Evolutionary conservation across 2,888 invertebrate species (phyloP).

Genomic region (Sinohyriopsis cumingii): DNA sequence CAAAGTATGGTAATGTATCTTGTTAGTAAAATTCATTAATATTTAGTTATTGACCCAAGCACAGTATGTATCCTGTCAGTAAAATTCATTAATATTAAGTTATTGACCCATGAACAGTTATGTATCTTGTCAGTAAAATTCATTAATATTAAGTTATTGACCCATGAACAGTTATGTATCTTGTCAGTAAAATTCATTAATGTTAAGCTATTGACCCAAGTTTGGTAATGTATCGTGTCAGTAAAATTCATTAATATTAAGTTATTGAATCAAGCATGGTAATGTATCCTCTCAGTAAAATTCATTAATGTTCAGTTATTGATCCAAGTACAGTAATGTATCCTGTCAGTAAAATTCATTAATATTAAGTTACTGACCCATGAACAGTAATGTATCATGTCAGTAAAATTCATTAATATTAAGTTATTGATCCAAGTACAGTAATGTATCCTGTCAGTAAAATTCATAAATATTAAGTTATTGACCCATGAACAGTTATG

Average conservation of each 20-base stretch:
- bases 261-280: not conserved
- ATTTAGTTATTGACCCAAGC: not conserved
- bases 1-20: not conserved
- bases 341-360: not conserved
- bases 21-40: not conserved
- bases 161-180: no score
- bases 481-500: constrained; percentile 69
- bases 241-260: not conserved
- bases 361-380: not conserved
- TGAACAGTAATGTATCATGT: not conserved
- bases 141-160: not conserved
- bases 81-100: not conserved
- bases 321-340: constrained; percentile 32
- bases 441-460: no score
- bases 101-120: not conserved
- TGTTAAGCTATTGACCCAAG: not conserved
- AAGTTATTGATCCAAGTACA: not conserved
- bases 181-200: no score
- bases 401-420: not conserved
- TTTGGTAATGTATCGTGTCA: not conserved
- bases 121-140: not conserved
- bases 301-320: not conserved
- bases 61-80: not conserved
- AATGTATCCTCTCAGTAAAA: not conserved
- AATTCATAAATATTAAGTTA: constrained; percentile 38